A percentile compares a stretch with the other conserved stretches of the same genome.
These are phyloP conservation scores for Gyrodactylus salaris DNA, from an alignment of 1,140 invertebrate species.

Conservation along the genomic window DNA sequence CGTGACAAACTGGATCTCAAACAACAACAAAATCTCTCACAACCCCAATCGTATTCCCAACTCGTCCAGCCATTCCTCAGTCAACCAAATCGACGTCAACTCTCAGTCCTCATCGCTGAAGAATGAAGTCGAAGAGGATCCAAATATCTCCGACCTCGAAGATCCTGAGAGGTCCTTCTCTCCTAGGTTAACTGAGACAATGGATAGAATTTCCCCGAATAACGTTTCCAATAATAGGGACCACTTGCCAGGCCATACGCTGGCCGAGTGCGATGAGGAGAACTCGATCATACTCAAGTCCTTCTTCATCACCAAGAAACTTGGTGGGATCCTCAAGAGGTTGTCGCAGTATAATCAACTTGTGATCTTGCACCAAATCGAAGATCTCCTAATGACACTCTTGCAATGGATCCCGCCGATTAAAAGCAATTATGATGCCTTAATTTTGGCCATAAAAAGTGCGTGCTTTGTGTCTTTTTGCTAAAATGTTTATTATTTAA, in stretches of 20 bases:
- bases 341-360: background rate
- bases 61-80: background rate
- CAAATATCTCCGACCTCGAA: background rate
- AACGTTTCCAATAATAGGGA: background rate
- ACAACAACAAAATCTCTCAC: background rate
- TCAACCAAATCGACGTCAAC: background rate
- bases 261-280: background rate
- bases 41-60: background rate
- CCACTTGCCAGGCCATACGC: background rate
- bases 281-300: background rate
- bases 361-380: background rate
- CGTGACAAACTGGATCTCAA: background rate
- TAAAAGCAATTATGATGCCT: background rate
- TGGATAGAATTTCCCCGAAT: background rate
- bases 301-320: background rate
- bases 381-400: background rate
- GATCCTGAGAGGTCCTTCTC: background rate
- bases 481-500: too few species aligned
- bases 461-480: background rate
- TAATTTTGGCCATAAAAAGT: background rate
- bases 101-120: background rate
- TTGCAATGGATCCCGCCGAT: background rate
- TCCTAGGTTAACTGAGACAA: background rate
- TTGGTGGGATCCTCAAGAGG: background rate
- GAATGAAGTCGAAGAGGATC: background rate